phyloP scores from a whole-genome alignment of 2,113 vertebrate genomes.

The Apodemus speciosus region DNA sequence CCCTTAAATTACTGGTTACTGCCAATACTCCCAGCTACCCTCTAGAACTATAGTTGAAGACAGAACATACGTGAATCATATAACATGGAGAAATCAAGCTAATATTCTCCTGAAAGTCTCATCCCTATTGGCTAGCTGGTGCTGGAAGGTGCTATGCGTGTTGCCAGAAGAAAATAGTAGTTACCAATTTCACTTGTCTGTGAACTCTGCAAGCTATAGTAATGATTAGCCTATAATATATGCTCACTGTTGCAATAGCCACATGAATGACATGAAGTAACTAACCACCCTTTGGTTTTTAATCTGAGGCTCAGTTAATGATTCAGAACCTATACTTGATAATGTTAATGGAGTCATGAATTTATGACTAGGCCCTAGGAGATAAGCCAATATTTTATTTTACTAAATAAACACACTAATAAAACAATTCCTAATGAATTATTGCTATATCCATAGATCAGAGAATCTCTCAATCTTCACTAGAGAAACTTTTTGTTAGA shows the following conservation, averaged over 20 bases:
- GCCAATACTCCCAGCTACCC: neutral
- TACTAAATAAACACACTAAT: neutral
- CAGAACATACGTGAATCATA: neutral
- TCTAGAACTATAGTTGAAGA: neutral
- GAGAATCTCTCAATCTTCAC: neutral
- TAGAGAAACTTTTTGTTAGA: neutral
- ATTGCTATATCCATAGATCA: neutral
- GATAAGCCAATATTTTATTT: neutral
- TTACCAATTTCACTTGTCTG: neutral
- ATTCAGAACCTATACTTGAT: neutral
- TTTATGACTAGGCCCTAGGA: neutral
- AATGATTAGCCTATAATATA: neutral
- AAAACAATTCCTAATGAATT: neutral
- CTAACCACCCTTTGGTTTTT: neutral
- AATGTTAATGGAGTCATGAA: neutral
- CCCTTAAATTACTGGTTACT: neutral
- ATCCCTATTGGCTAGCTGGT: neutral
- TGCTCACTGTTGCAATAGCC: neutral
- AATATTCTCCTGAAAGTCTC: neutral
- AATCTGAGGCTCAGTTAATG: neutral
- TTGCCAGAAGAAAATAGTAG: neutral
- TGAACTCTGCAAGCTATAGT: neutral
- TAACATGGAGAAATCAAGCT: neutral
- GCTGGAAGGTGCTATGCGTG: neutral
- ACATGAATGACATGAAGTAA: neutral